These are phyloP conservation scores for Hyperopisus bebe DNA, from an alignment of 2,113 vertebrate genomes.

Conservation along the genomic window DNA sequence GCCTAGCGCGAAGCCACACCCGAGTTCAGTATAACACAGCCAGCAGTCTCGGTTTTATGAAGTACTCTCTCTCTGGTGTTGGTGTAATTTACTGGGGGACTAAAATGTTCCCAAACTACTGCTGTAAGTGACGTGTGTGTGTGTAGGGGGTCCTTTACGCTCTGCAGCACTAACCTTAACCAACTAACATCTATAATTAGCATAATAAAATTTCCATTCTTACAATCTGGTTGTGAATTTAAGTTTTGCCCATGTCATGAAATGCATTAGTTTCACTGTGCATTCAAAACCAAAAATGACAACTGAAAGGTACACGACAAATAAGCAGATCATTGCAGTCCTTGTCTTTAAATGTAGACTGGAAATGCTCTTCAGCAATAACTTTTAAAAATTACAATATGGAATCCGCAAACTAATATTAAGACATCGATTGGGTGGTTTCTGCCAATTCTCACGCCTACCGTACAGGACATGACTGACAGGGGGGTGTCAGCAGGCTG, in stretches of 20 bases:
- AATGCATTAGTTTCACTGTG: neutral
- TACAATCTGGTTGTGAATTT: neutral
- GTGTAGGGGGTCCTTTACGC: neutral
- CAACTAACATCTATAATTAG: neutral
- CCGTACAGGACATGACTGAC: neutral
- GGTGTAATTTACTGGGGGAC: neutral
- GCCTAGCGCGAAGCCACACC: too few species aligned
- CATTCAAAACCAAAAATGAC: neutral
- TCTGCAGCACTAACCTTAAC: neutral
- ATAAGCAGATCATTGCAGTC: neutral
- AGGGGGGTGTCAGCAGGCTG: too few species aligned
- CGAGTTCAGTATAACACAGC: too few species aligned
- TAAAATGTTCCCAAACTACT: neutral
- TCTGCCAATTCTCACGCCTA: neutral
- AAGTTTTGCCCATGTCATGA: neutral
- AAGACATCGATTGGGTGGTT: neutral
- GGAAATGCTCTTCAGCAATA: neutral
- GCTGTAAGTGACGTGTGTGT: neutral
- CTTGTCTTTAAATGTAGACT: neutral
- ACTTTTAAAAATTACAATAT: neutral
- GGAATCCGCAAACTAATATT: neutral
- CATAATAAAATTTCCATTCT: neutral
- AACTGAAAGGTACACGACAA: neutral
- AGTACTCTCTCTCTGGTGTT: too few species aligned
- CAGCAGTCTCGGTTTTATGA: too few species aligned